phyloP scores from a whole-genome alignment of 2,888 invertebrate genomes.

The Anthrax anthrax region DNA sequence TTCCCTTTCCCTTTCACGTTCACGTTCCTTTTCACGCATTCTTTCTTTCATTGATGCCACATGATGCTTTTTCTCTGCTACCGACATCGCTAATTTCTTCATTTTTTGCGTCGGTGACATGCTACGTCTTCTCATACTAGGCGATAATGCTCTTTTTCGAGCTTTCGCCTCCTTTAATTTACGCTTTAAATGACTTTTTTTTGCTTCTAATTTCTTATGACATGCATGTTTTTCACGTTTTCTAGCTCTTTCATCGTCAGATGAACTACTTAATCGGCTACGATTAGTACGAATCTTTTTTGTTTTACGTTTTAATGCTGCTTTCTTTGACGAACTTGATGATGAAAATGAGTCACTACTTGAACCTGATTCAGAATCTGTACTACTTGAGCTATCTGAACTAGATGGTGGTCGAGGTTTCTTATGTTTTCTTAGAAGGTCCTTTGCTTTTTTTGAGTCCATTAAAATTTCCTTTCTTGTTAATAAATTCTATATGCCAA shows the following conservation, averaged over 20 bases:
- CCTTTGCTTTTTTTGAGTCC: conserved; percentile 31
- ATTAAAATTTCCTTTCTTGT: conserved; percentile 13
- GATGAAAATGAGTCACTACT: conserved; percentile 27
- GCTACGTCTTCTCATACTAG: conserved; percentile 8
- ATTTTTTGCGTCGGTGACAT: conserved; percentile 21
- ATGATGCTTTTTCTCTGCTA: conserved; percentile 25
- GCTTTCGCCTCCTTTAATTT: conserved; percentile 31
- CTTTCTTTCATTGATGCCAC: conserved; percentile 28
- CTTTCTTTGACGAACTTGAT: conserved; percentile 21
- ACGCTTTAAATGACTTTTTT: conserved; percentile 29
- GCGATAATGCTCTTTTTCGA: conserved; percentile 22
- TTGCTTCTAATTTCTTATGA: conserved; percentile 29
- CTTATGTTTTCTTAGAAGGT: conserved; percentile 28
- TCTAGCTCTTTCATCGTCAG: conserved; percentile 39
- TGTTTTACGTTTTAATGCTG: conserved; percentile 2
- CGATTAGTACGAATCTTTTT: conserved; percentile 13
- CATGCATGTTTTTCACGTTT: conserved; percentile 32
- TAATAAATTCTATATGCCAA: no score
- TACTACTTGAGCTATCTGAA: conserved; percentile 27
- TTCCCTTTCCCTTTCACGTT: conserved; percentile 36
- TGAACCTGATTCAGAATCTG: conserved; percentile 26
- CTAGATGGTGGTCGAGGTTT: conserved; percentile 28
- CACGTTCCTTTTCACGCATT: conserved; percentile 25
- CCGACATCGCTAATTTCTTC: conserved; percentile 21
- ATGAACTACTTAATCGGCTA: conserved; percentile 48